These are phyloP conservation scores for Drosophila teissieri DNA, from an alignment of 1,140 invertebrate species.

Conservation along the genomic window DNA sequence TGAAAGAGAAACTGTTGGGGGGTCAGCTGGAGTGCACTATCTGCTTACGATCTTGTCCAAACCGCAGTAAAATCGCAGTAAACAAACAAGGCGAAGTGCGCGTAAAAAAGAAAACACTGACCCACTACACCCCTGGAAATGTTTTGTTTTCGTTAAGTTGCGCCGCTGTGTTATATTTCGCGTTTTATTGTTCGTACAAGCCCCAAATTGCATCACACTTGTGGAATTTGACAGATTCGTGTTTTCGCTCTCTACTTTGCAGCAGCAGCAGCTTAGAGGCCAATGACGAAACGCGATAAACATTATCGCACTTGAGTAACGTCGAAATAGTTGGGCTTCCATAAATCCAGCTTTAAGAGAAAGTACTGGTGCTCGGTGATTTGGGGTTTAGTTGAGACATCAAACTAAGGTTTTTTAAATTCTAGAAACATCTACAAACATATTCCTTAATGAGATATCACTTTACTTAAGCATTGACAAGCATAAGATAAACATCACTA, in stretches of 20 bases:
- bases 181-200: conserved; percentile 8
- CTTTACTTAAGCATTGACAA: too few relatives aligned
- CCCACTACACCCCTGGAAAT: conserved; percentile 38
- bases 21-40: conserved; percentile 21
- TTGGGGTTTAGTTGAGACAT: background rate
- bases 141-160: conserved; percentile 21
- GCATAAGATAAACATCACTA: too few relatives aligned
- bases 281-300: conserved; percentile 37
- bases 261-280: conserved; percentile 8
- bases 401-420: too few relatives aligned
- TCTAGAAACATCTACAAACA: too few relatives aligned
- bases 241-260: conserved; percentile 17
- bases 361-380: background rate
- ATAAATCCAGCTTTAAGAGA: conserved; percentile 12
- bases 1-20: conserved; percentile 38
- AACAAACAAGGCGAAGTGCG: conserved; percentile 41
- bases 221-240: conserved; percentile 64
- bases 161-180: conserved; percentile 18
- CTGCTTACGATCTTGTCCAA: conserved; percentile 24
- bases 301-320: conserved; percentile 51
- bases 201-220: conserved; percentile 67
- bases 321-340: conserved; percentile 34
- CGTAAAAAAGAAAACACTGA: conserved; percentile 32
- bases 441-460: too few relatives aligned
- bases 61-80: conserved; percentile 11